Evolutionary conservation across 2,888 invertebrate species (phyloP), one percentile per base, ranked within the genome.

Genomic region (Blastobasis adustella): DNA sequence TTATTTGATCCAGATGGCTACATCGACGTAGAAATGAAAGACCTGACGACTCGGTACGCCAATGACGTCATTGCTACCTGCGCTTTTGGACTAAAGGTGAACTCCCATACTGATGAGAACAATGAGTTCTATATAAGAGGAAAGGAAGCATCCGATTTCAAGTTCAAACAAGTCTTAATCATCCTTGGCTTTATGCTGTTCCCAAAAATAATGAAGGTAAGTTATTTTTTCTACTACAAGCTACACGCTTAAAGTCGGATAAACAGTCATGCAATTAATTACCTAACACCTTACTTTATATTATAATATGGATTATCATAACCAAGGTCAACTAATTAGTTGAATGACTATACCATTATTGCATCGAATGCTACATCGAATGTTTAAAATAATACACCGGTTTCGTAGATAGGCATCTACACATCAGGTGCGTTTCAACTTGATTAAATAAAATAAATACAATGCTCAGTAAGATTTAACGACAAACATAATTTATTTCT

Each of bases 51-150:
- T 0, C 70, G 89, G 10, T 89, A 76, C 56, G 75, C 89, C 4
- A 90, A 84, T 51, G 90, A 90, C 57, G 87, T 90, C 1, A 89
- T 90, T 45, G 90, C 90, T 0, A 81, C 86, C 2, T 77, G 83
- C 1, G 89, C 86, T n/a, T 90, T 90, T 55, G 90, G 90, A 0
- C 60, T 90, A 3, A 80, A 89, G 60, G 85, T 90, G 6, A 83
- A 92, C 65, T 92, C 92, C 0, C 76, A 90, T 44, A 67, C 69
- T 37, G 79, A 91, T 0, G 73, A 67, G 1, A 68, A 90, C 0
- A 91, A 91, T 58, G 74, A 88, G 49, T 92, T 92, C 66, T 91
- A 89, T 58, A 47, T 62, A 23, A 85, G 79, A 77, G 91, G 90
- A 4, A 89, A 87, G 54, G 67, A 69, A 10, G 63, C 82, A 6